These are phyloP conservation scores for Clusia tigrina DNA, from an alignment of 2,888 invertebrate genomes.

Conservation along the genomic window DNA sequence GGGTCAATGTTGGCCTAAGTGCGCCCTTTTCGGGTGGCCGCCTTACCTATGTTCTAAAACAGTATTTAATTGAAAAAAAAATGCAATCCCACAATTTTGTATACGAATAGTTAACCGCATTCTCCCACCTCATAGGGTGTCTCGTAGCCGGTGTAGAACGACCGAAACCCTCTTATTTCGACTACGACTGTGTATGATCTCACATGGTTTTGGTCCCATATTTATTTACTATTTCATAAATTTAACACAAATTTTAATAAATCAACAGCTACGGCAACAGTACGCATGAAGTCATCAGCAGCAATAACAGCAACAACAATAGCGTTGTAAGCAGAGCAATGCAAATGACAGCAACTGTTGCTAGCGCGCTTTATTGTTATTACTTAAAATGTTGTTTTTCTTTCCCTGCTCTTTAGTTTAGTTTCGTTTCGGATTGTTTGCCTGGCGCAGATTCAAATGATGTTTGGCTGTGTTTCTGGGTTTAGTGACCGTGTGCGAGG, in stretches of 20 bases:
- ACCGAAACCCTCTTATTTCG: too few relatives aligned
- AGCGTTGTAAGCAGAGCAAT: too few relatives aligned
- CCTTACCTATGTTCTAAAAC: too few relatives aligned
- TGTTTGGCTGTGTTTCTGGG: neutral
- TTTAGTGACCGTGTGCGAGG: neutral
- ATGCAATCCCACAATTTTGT: too few relatives aligned
- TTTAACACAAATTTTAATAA: slow-evolving; percentile 2
- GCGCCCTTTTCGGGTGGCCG: too few relatives aligned
- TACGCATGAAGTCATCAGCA: slow-evolving; percentile 19
- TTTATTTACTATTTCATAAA: neutral
- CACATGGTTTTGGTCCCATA: too few relatives aligned
- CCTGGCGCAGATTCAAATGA: neutral
- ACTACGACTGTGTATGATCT: too few relatives aligned
- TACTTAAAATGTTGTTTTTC: neutral
- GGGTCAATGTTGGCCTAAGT: too few relatives aligned
- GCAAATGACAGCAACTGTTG: slow-evolving; percentile 16
- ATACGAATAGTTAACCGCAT: too few relatives aligned
- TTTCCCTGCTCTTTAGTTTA: neutral
- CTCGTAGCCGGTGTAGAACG: too few relatives aligned
- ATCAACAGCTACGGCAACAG: neutral
- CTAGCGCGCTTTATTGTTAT: neutral
- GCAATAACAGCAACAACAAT: neutral
- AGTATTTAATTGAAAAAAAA: too few relatives aligned
- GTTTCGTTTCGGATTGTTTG: neutral
- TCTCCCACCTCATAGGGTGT: too few relatives aligned